A percentile compares a stretch with the other conserved stretches of the same genome.
Conservation (phyloP, 2,797 vertebrate genomes). For the Hirundo rustica region DNA sequence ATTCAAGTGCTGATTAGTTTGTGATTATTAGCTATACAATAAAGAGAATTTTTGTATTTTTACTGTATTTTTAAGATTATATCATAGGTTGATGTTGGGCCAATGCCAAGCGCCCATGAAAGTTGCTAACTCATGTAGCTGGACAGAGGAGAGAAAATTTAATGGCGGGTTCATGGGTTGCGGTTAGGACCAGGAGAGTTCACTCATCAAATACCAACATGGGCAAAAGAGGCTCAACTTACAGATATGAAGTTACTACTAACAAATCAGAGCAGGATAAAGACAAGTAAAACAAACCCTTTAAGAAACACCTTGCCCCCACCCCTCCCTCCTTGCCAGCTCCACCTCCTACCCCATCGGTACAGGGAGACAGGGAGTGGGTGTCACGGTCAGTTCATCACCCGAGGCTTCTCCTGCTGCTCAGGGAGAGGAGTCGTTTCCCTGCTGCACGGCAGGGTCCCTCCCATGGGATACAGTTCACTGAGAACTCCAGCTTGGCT, state of each 20-base stretch:
- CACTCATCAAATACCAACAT: not conserved
- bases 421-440: not conserved
- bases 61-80: not conserved
- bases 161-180: not conserved
- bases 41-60: not conserved
- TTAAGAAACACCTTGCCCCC: not conserved
- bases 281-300: not conserved
- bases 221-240: not conserved
- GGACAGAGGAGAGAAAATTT: not conserved
- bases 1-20: not conserved
- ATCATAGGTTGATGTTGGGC: not conserved
- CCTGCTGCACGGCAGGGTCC: not conserved
- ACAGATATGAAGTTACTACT: not conserved
- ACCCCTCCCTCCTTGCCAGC: not conserved
- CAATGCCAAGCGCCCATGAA: fast-evolving
- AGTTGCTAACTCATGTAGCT: not conserved
- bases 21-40: not conserved
- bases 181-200: not conserved
- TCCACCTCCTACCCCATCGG: not conserved
- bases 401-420: not conserved
- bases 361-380: not conserved
- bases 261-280: not conserved
- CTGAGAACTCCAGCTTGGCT: fast-evolving
- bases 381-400: not conserved
- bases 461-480: not conserved